Conservation (phyloP, 2,888 invertebrate genomes). For the Gymnoscelis rufifasciata region DNA sequence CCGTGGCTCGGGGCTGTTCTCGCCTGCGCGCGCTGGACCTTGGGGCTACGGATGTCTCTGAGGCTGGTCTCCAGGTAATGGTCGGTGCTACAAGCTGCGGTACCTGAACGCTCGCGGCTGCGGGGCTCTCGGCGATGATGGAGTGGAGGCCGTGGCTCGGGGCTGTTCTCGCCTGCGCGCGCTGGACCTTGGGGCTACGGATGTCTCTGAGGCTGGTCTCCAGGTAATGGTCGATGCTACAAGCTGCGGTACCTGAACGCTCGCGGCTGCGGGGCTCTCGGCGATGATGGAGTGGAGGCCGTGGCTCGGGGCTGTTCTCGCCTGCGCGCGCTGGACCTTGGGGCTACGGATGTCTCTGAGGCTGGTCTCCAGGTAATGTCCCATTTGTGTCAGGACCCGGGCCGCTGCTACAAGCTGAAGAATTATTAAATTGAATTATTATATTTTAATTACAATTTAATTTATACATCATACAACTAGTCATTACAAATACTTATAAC, state of each 20-base stretch:
- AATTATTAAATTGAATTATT: no score
- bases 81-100: constrained; percentile 83
- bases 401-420: no score
- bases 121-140: constrained; percentile 95
- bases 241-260: constrained; percentile 94
- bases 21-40: constrained; percentile 92
- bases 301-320: constrained; percentile 91
- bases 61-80: constrained; percentile 87
- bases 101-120: constrained; percentile 96
- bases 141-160: constrained; percentile 90
- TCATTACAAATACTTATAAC: no score
- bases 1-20: constrained; percentile 91
- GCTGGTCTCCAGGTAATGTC: constrained; percentile 86
- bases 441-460: no score
- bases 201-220: constrained; percentile 93
- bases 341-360: constrained; percentile 96
- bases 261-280: constrained; percentile 94
- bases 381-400: no score
- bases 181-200: constrained; percentile 94
- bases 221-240: constrained; percentile 78
- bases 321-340: constrained; percentile 91
- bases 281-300: constrained; percentile 94
- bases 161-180: constrained; percentile 92
- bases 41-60: constrained; percentile 96
- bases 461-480: no score